Base-by-base conservation (phyloP, 2,113 vertebrate genomes). In the Scortum barcoo region DNA sequence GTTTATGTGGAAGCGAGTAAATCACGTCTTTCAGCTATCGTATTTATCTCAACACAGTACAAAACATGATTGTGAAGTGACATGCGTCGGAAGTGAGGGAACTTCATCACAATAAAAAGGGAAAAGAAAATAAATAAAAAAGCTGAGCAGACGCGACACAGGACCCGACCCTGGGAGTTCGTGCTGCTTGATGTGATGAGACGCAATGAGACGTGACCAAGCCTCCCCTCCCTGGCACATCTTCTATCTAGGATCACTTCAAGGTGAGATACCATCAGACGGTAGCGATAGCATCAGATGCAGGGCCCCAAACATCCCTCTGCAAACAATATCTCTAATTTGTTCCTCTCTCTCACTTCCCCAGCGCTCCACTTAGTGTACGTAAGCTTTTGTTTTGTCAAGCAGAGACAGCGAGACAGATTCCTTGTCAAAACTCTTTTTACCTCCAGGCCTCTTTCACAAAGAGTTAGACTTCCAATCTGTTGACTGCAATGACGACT, bases 121-220 rank as follows among this genome's bases (percentile, higher is more conserved):
- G n/a, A n/a, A n/a, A n/a, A n/a, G n/a, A n/a, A n/a, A n/a, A 36
- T 26, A 77, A 65, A 10, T 53, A 16, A 30, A 40, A 13, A 65
- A 26, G 19, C n/a, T 16, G 20, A 46, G 70, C 28, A 20, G 57
- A 71, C n/a, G 36, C 7, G 56, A 67, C 50, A 57, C 33, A 56
- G 36, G 28, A 42, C 54, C 22, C 36, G n/a, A 60, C 51, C 9
- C 56, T 28, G 74, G 17, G 73, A 38, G 36, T 75, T 24, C 30
- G 42, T 12, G 28, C 42, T 30, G 57, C 13, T 28, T 71, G n/a
- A n/a, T 66, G 9, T 51, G 42, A 42, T 75, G 61, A 86, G 88
- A 89, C 82, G 86, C 92, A 90, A 90, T 86, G 90, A 92, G 93
- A 93, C 86, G 80, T 91, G 93, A 94, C 90, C 76, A 54, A 87